Percentiles rank a stretch among this genome's conserved stretches.
These are phyloP conservation scores for Cephalopterus ornatus DNA, from an alignment of 2,113 vertebrate genomes.

Conservation along the genomic window DNA sequence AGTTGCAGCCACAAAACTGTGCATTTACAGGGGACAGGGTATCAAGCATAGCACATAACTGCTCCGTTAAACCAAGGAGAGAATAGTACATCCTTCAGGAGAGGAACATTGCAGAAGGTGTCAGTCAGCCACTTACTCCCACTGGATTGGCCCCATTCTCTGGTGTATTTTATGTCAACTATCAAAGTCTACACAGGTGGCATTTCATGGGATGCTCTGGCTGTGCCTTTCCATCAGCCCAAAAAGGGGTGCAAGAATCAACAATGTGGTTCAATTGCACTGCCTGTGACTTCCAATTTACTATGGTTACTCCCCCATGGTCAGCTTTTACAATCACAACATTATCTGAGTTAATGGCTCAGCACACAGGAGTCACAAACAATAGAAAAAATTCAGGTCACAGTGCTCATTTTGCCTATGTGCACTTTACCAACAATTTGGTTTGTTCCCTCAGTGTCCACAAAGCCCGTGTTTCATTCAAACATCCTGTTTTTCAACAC, in stretches of 20 bases:
- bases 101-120: neutral
- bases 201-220: neutral
- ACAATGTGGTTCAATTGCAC: neutral
- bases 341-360: neutral
- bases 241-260: neutral
- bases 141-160: neutral
- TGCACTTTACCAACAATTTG: neutral
- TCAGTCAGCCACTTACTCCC: neutral
- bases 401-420: neutral
- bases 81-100: neutral
- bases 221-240: neutral
- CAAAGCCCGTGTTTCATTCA: rapidly evolving
- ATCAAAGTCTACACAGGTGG: neutral
- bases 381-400: neutral
- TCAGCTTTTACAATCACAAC: neutral
- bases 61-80: neutral
- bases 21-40: neutral
- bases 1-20: conserved; percentile 7
- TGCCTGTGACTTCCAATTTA: neutral
- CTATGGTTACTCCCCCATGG: neutral
- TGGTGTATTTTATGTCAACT: neutral
- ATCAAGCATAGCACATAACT: neutral
- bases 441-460: neutral
- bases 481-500: neutral
- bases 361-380: neutral